Base-by-base conservation (phyloP, 2,888 invertebrate species). In the Antitype chi region DNA sequence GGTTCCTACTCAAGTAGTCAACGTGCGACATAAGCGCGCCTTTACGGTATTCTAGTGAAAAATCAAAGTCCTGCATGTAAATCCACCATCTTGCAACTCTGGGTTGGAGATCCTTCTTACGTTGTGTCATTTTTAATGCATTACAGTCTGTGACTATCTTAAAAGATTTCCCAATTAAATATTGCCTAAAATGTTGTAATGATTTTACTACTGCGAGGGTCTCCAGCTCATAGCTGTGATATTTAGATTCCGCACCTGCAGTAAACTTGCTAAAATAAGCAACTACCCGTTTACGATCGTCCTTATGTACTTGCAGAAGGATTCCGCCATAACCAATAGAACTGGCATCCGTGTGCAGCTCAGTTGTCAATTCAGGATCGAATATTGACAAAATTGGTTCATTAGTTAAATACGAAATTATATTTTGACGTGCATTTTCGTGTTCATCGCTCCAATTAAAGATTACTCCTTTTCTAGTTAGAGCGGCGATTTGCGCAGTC, bases 181-280 rank as follows among this genome's bases (percentile, higher is more conserved):
- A 63, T 63, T 63, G 63, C 13, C 63, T 38, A 43, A 63, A 63
- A 63, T 63, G 63, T 63, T 63, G 63, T 43, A 63, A 63, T 17
- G 43, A 63, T n/a, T 63, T 63, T 43, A 63, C 63, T n/a, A 63
- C 63, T 7, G 63, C 63, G 23, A 63, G 63, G 43, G 63, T 63
- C 43, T 64, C 64, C 43, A 64, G 25, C 43, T 64, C 64, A 47
- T 64, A 64, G 25, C 64, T 64, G 17, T 47, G 64, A 4, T 64
- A 64, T 64, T 47, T 64, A 0, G 64, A 64, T 64, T 47, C 64
- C 47, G 64, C 43, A 1, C 53, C 53, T 23, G 49, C 49, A 52
- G 49, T 52, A 17, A 52, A 52, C 49, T 52, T 52, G 49, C 20
- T 52, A 52, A 52, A 52, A 52, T 52, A 52, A 52, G 49, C 49